A percentile compares a stretch with the other conserved stretches of the same genome.
Evolutionary conservation across 2,113 vertebrate genomes (phyloP).

Genomic region (Tichodroma muraria): DNA sequence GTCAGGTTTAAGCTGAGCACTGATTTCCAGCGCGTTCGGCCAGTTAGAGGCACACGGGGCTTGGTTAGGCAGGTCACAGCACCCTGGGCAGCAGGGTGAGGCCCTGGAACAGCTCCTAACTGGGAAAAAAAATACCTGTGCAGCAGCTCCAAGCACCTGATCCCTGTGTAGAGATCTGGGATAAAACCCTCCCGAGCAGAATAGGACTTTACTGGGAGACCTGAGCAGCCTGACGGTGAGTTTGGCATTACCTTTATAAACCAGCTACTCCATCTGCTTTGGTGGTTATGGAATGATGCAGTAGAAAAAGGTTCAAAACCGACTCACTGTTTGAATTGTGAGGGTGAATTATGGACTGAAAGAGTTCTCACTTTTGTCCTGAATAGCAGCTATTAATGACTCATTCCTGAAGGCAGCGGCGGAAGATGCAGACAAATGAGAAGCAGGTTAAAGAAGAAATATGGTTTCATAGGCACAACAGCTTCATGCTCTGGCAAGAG

Average conservation of each 20-base stretch:
- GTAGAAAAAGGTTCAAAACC: not conserved
- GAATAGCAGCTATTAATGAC: not conserved
- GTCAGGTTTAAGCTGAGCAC: not conserved
- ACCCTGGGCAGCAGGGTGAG: not conserved
- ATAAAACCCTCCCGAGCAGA: not conserved
- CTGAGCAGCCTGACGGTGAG: not conserved
- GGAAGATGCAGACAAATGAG: not conserved
- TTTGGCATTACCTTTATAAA: not conserved
- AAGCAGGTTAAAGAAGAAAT: not conserved
- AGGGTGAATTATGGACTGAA: conserved; percentile 7
- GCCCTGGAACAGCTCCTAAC: not conserved
- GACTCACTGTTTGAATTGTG: not conserved
- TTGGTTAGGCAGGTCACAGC: not conserved
- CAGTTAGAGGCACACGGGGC: not conserved
- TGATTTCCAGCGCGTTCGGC: fast-evolving
- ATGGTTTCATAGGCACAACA: not conserved
- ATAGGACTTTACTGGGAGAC: fast-evolving
- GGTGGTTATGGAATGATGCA: not conserved
- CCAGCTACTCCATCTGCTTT: not conserved
- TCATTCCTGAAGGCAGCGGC: not conserved
- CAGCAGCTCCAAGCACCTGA: not conserved
- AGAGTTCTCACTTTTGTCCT: conserved; percentile 1
- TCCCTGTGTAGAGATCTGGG: not conserved
- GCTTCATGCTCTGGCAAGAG: not conserved
- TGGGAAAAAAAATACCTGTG: fast-evolving